Evolutionary conservation across 1,140 invertebrate species (phyloP), one percentile per base, ranked within the genome.

Genomic region (Planococcus citri): DNA sequence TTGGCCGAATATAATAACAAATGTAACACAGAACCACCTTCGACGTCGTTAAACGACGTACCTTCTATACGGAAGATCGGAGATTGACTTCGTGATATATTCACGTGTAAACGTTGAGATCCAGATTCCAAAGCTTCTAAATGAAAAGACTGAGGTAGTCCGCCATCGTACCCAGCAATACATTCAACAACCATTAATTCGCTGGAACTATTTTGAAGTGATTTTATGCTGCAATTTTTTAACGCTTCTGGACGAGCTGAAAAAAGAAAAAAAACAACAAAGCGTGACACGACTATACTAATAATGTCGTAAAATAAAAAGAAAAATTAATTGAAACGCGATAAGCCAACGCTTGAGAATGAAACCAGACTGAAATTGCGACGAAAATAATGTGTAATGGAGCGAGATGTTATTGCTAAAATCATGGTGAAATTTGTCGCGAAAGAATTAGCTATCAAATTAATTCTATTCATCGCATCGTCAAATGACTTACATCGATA

Each of bases 1-100:
- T 95, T 95, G 72, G 86, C 84, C 38, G 92, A 88, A 77, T 92
- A 94, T 70, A 91, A 85, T 68, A 90, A 83, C 68, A 95, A 81
- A 73, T 87, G 84, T 25, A 85, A 85, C 70, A 85, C 82, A n/a
- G 10, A 17, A 51, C n/a, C 12, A 71, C 82, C 82, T 27, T 81
- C 81, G 61, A 78, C 80, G 14, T 83, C 80, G 69, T 84, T 80
- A 60, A 89, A 80, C 72, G 88, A 85, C 9, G 82, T 77, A 24
- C 87, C 79, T 38, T 87, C 84, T 72, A 89, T 82, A 69, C 85
- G 83, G 77, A 92, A 92, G 27, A 87, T 75, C 0, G 87, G 86
- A 38, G 79, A 73, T 70, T 87, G 85, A 37, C 77, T 75, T 72
- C 76, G 76, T 60, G 82, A 86, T 69, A 84, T 79, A 74, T 90